These are phyloP conservation scores for Budorcas taxicolor DNA, from an alignment of 2,113 vertebrate genomes.

Conservation along the genomic window DNA sequence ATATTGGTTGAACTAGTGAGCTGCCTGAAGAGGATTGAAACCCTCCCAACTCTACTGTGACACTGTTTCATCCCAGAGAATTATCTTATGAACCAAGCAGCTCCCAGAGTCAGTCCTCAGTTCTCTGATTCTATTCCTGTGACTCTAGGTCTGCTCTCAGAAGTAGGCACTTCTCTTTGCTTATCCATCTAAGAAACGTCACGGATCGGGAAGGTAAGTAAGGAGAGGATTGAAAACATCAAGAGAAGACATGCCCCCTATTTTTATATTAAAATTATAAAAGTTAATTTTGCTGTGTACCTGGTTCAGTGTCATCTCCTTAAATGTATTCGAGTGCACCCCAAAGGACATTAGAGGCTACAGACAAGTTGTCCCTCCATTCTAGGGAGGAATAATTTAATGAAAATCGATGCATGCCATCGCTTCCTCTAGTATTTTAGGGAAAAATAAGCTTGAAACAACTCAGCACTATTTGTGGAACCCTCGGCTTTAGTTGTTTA, in stretches of 20 bases:
- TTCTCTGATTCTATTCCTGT: background rate
- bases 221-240: background rate
- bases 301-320: background rate
- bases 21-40: background rate
- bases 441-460: constrained; percentile 31
- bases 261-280: background rate
- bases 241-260: background rate
- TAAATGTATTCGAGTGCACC: background rate
- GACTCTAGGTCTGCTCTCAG: background rate
- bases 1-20: background rate
- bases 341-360: background rate
- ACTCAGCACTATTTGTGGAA: constrained; percentile 24
- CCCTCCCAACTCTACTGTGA: background rate
- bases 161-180: background rate
- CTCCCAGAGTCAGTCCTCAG: background rate
- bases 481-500: constrained; percentile 47
- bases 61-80: background rate
- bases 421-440: constrained; percentile 32
- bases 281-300: background rate
- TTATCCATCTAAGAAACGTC: background rate
- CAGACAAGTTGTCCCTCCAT: background rate
- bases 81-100: background rate
- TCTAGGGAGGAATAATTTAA: background rate
- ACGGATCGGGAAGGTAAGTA: background rate
- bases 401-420: background rate